Conservation (phyloP, 2,888 invertebrate genomes). For the Tipula confusa region DNA sequence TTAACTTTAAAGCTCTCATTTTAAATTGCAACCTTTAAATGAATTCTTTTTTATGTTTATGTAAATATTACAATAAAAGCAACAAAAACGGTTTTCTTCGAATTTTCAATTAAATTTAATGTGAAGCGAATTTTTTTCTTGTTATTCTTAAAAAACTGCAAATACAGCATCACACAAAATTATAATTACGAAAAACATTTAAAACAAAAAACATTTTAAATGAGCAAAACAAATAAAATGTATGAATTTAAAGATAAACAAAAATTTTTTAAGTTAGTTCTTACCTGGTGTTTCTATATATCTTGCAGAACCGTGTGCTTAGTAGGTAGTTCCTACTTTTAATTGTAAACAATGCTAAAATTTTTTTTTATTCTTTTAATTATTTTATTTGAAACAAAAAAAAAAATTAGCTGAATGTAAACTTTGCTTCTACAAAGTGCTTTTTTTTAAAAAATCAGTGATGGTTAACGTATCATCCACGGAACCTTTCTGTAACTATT, state of each 20-base stretch:
- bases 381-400: neutral
- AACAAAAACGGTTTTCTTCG: neutral
- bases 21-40: no score
- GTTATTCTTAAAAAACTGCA: neutral
- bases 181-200: no score
- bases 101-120: neutral
- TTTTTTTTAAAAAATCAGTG: neutral
- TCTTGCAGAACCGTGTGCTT: neutral
- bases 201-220: no score
- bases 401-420: no score
- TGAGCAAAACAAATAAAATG: neutral
- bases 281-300: neutral
- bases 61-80: no score
- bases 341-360: neutral
- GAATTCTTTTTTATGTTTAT: no score
- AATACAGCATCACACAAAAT: neutral
- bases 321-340: neutral
- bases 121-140: neutral
- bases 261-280: neutral
- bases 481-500: neutral
- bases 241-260: neutral
- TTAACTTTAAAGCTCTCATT: no score
- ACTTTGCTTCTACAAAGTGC: no score
- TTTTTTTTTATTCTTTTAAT: neutral
- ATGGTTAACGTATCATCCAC: neutral